phyloP scores from a whole-genome alignment of 2,113 vertebrate genomes.

The Dicaeum eximium region DNA sequence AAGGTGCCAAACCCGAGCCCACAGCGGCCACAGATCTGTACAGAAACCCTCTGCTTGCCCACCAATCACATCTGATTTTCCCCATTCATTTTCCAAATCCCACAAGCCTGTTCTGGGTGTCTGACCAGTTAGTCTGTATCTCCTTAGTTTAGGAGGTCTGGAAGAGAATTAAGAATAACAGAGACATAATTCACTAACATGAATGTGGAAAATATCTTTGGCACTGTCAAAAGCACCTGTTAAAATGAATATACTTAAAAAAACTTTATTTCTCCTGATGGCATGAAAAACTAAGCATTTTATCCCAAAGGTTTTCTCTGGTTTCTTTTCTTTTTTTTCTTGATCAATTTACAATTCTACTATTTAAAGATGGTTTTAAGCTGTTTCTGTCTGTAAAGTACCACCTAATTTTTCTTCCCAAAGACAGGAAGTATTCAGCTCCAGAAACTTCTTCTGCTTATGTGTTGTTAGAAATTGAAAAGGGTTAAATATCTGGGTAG shows the following conservation, averaged over 20 bases:
- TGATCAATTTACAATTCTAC: not conserved
- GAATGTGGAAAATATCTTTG: not conserved
- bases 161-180: not conserved
- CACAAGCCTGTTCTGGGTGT: not conserved
- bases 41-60: not conserved
- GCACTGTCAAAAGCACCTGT: not conserved
- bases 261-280: conserved; percentile 15
- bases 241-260: not conserved
- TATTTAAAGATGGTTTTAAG: conserved; percentile 42
- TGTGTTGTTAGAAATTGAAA: not conserved
- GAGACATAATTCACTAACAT: not conserved
- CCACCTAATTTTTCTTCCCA: not conserved
- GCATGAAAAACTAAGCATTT: conserved; percentile 16
- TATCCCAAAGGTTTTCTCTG: conserved; percentile 22
- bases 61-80: not conserved
- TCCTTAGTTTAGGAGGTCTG: not conserved
- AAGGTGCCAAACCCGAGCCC: not conserved
- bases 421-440: not conserved
- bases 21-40: not conserved
- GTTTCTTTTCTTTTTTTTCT: conserved; percentile 6
- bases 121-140: not conserved
- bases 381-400: not conserved
- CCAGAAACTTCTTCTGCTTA: not conserved
- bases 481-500: not conserved
- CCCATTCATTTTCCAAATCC: not conserved